These are phyloP conservation scores for Dynastes tityus DNA, from an alignment of 2,888 invertebrate species.

Conservation along the genomic window DNA sequence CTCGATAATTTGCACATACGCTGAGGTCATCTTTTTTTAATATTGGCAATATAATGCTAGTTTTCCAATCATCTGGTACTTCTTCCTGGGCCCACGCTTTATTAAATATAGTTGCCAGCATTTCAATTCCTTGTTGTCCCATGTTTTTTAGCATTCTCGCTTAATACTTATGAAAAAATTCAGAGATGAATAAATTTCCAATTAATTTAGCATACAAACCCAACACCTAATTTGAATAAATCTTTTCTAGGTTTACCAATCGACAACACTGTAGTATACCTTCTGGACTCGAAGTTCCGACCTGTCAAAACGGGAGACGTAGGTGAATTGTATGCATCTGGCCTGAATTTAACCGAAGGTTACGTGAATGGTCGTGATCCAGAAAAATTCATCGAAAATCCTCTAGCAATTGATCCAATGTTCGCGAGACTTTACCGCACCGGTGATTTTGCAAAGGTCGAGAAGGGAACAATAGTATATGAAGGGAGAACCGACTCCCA, in stretches of 20 bases:
- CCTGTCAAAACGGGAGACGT: conserved; percentile 82
- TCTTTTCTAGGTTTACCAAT: conserved; percentile 78
- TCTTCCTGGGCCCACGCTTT: too few relatives aligned
- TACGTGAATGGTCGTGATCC: conserved; percentile 85
- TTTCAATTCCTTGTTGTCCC: too few relatives aligned
- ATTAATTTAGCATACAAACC: too few relatives aligned
- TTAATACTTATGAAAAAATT: too few relatives aligned
- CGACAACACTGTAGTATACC: conserved; percentile 86
- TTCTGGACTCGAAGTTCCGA: conserved; percentile 83
- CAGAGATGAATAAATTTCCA: too few relatives aligned
- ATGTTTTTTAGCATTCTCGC: too few relatives aligned
- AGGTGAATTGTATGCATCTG: conserved; percentile 89
- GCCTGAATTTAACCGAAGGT: conserved; percentile 84
- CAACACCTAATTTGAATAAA: too few relatives aligned
- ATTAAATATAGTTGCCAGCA: too few relatives aligned
- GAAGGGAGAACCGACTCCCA: conserved; percentile 91
- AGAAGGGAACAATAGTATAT: conserved; percentile 79
- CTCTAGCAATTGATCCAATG: conserved; percentile 78
- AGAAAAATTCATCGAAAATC: conserved; percentile 84
- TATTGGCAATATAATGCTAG: too few relatives aligned
- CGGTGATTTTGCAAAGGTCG: conserved; percentile 86
- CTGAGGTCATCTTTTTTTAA: too few relatives aligned
- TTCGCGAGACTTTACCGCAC: conserved; percentile 85
- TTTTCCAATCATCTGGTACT: too few relatives aligned
- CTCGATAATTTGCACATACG: too few relatives aligned